phyloP scores from a whole-genome alignment of 2,113 vertebrate species.

The Istiophorus platypterus region DNA sequence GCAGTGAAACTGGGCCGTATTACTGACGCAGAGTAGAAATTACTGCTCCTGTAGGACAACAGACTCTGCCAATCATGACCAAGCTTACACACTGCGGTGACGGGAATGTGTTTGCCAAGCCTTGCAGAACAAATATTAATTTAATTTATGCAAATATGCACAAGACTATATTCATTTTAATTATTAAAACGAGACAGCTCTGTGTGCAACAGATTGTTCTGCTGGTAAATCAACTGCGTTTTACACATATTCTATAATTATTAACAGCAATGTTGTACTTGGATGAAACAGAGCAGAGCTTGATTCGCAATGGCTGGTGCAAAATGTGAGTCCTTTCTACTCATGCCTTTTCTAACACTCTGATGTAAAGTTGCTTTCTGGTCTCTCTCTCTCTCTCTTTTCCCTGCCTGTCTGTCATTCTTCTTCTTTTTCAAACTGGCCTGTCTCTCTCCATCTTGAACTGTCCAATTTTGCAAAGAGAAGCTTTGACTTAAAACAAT shows the following conservation, averaged over 20 bases:
- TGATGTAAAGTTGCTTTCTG: conserved; percentile 24
- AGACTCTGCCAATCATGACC: conserved; percentile 39
- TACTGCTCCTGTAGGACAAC: conserved; percentile 34
- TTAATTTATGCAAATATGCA: conserved; percentile 71
- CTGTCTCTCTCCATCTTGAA: background rate
- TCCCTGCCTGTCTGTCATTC: background rate
- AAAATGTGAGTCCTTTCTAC: conserved; percentile 20
- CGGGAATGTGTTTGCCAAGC: conserved; percentile 57
- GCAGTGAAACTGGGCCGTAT: conserved; percentile 3
- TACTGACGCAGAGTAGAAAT: conserved; percentile 19
- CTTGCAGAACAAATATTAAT: conserved; percentile 69
- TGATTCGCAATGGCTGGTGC: conserved; percentile 26
- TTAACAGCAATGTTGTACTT: conserved; percentile 38
- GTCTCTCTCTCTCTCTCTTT: background rate
- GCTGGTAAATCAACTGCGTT: conserved; percentile 43
- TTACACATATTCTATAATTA: conserved; percentile 63
- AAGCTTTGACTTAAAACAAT: background rate
- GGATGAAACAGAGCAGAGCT: conserved; percentile 40
- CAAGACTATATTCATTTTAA: conserved; percentile 64
- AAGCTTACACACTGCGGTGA: conserved; percentile 22
- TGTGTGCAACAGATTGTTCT: conserved; percentile 68
- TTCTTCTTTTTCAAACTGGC: background rate
- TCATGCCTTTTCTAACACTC: background rate
- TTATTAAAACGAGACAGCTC: conserved; percentile 67
- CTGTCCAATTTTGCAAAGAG: background rate